These are phyloP conservation scores for Pelmatolapia mariae DNA, from an alignment of 2,113 vertebrate genomes.

Conservation along the genomic window DNA sequence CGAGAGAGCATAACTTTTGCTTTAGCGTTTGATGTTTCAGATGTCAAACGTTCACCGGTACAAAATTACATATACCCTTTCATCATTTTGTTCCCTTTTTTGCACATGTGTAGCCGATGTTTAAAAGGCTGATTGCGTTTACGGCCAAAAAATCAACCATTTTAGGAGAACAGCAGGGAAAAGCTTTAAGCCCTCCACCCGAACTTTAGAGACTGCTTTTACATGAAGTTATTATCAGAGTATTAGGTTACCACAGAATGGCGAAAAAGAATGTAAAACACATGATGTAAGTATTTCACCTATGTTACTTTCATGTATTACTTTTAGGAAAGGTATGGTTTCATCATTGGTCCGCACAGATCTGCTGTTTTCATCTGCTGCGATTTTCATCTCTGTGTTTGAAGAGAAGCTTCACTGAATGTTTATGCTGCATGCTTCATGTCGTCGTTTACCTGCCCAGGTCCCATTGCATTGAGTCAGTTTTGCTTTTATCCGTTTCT, in stretches of 20 bases:
- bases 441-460: neutral
- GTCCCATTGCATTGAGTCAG: neutral
- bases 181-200: neutral
- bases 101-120: neutral
- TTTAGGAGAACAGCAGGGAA: neutral
- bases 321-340: neutral
- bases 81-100: neutral
- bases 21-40: neutral
- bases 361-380: neutral
- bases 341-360: neutral
- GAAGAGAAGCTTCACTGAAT: neutral
- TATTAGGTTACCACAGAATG: neutral
- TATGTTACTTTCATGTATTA: neutral
- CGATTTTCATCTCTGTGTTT: neutral
- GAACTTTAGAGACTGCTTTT: neutral
- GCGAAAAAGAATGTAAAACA: neutral
- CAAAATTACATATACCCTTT: neutral
- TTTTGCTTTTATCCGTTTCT: neutral
- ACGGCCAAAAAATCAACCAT: neutral
- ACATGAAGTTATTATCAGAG: neutral
- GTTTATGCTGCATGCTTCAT: neutral
- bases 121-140: neutral
- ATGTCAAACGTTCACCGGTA: neutral
- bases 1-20: neutral
- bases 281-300: neutral